phyloP scores from a whole-genome alignment of 2,113 vertebrate species.

The Clarias batrachus region DNA sequence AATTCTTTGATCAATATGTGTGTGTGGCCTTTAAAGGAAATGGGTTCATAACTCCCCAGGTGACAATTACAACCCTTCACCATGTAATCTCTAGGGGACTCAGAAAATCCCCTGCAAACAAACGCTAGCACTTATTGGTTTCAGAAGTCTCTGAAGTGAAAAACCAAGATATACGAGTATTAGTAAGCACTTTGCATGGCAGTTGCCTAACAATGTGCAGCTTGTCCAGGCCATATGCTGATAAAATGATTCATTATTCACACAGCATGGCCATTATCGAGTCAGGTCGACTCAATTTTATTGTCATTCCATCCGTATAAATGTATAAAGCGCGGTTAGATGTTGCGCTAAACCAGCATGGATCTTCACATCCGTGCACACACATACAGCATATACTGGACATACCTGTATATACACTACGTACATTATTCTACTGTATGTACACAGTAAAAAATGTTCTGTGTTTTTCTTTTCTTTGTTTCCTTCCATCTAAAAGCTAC shows the following conservation, averaged over 20 bases:
- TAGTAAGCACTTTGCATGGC: constrained; percentile 34
- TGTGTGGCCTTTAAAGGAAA: constrained; percentile 13
- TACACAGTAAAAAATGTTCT: not conserved
- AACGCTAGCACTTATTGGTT: not conserved
- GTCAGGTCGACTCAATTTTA: not conserved
- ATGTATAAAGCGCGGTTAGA: not conserved
- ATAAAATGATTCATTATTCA: constrained; percentile 10
- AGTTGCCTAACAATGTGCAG: constrained; percentile 3
- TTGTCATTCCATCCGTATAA: not conserved
- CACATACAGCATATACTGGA: not conserved
- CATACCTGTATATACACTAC: not conserved
- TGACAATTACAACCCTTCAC: constrained; percentile 8
- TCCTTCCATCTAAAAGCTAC: constrained; percentile 59
- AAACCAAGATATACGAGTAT: constrained; percentile 12
- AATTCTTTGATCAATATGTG: constrained; percentile 14
- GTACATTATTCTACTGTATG: not conserved
- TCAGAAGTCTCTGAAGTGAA: constrained; percentile 17
- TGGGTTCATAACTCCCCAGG: constrained; percentile 21
- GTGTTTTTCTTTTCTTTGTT: constrained; percentile 5
- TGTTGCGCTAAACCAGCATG: not conserved
- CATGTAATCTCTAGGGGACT: constrained; percentile 9
- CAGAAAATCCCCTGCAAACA: constrained; percentile 22
- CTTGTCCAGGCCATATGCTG: constrained; percentile 17
- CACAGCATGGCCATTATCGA: not conserved
- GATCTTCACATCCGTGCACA: not conserved